phyloP scores from a whole-genome alignment of 1,140 invertebrate species.

The Heterodera schachtii region DNA sequence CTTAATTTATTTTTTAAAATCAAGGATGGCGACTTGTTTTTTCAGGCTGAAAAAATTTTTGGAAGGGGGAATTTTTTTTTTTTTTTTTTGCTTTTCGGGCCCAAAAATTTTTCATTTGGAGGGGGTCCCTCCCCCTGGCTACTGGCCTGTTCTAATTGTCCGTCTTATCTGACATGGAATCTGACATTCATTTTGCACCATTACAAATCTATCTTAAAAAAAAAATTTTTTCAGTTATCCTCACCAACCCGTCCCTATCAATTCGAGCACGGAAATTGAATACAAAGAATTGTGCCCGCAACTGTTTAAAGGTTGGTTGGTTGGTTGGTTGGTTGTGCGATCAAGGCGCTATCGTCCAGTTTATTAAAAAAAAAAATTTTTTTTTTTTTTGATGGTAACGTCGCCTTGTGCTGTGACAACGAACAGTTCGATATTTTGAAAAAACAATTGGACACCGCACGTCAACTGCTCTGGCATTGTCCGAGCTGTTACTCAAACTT shows the following conservation, averaged over 20 bases:
- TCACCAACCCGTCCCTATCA: conserved; percentile 46
- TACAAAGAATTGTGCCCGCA: conserved; percentile 50
- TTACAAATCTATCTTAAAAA: neutral
- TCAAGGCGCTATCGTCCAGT: neutral
- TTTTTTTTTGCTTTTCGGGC: no score
- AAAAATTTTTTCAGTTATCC: conserved; percentile 31
- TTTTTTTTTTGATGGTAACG: conserved; percentile 46
- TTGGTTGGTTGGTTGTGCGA: conserved; percentile 9
- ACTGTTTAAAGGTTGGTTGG: conserved; percentile 47
- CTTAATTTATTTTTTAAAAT: no score
- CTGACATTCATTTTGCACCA: no score
- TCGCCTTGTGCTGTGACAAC: conserved; percentile 49
- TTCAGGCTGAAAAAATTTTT: no score
- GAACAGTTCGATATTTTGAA: conserved; percentile 53
- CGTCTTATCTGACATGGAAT: no score
- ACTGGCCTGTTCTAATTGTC: no score
- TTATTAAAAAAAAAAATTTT: neutral
- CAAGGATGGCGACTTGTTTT: no score
- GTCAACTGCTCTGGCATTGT: conserved; percentile 51
- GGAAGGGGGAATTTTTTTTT: no score
- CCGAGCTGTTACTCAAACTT: conserved; percentile 59
- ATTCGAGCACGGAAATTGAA: conserved; percentile 28
- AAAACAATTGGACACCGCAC: conserved; percentile 50
- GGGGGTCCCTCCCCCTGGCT: no score
- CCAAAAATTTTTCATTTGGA: no score